Percentiles rank a stretch among this genome's conserved stretches.
These are phyloP conservation scores for Nothocercus nigrocapillus DNA, from an alignment of 2,113 vertebrate genomes.

Conservation along the genomic window DNA sequence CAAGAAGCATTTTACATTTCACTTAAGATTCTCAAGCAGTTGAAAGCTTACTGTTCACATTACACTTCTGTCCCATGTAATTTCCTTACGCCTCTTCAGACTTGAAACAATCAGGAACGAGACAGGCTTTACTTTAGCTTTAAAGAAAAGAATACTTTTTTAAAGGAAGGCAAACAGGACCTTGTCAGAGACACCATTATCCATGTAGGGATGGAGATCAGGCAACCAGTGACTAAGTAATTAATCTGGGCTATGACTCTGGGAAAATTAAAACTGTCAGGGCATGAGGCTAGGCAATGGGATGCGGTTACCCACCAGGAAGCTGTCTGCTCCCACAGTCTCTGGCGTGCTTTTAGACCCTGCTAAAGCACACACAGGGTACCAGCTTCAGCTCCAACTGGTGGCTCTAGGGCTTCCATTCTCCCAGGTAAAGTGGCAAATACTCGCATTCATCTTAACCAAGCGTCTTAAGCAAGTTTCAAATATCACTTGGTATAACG, in stretches of 20 bases:
- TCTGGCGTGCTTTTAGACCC: background rate
- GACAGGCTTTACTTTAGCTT: background rate
- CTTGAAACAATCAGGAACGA: background rate
- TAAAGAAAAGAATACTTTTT: background rate
- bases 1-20: slow-evolving; percentile 27
- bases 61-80: slow-evolving; percentile 23
- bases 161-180: background rate
- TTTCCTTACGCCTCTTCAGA: background rate
- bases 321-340: background rate
- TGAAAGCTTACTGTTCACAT: background rate
- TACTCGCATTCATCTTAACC: background rate
- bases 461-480: background rate
- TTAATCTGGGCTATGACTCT: background rate
- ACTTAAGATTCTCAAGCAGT: background rate
- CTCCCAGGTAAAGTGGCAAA: background rate
- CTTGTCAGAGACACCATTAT: background rate
- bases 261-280: background rate
- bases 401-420: background rate
- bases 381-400: background rate
- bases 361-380: background rate
- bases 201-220: background rate
- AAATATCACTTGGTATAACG: background rate
- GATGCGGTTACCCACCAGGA: no score
- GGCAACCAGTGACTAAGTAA: background rate
- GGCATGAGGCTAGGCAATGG: background rate